Conservation (phyloP, 2,113 vertebrate species). For the human region DNA sequence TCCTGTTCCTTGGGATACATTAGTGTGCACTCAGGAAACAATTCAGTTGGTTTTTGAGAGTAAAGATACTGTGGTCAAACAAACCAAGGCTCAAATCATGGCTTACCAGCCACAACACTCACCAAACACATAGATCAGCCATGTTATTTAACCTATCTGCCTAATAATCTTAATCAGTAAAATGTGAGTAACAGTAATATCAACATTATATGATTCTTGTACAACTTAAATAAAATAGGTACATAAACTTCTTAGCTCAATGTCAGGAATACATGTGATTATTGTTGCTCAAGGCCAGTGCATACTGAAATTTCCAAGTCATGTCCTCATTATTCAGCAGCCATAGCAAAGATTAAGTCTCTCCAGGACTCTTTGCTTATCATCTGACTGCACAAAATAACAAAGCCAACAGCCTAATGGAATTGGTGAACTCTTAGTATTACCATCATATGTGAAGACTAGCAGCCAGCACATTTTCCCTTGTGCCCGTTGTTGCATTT, state of each 20-base stretch:
- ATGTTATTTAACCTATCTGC: neutral
- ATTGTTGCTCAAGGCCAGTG: neutral
- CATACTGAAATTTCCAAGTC: constrained; percentile 50
- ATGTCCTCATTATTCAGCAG: neutral
- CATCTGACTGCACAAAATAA: constrained; percentile 49
- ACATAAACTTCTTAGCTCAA: neutral
- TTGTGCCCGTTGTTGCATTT: neutral
- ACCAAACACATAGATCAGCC: neutral
- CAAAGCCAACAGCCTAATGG: constrained; percentile 8
- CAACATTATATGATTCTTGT: neutral
- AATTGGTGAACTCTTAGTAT: neutral
- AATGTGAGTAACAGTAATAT: neutral
- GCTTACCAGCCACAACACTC: neutral
- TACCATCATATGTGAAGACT: neutral
- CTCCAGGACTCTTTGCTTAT: constrained; percentile 15
- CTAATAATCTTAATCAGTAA: neutral
- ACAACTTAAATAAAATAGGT: neutral
- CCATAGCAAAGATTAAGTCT: constrained; percentile 22
- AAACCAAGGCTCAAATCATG: neutral
- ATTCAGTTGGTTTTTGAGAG: neutral
- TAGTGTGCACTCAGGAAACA: neutral
- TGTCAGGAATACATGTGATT: neutral
- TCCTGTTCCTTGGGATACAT: neutral
- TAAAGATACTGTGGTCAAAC: neutral
- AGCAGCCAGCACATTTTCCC: neutral